Evolutionary conservation across 2,113 vertebrate genomes (phyloP).

Genomic region (Naja naja): DNA sequence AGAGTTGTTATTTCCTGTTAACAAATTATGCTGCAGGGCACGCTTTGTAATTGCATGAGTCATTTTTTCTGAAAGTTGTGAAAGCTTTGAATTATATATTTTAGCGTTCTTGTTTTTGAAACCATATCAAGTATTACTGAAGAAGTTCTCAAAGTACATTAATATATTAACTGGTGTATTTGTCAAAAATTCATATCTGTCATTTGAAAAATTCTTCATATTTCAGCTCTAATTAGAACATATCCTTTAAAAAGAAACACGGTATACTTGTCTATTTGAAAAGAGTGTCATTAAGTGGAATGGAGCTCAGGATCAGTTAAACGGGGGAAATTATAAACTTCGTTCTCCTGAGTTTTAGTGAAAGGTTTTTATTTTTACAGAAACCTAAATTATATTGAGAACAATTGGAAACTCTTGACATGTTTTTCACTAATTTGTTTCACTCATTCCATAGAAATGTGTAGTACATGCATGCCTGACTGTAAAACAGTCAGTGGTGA

Average conservation of each 20-base stretch:
- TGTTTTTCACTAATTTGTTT: neutral
- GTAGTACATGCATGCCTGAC: neutral
- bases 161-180: neutral
- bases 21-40: conserved; percentile 21
- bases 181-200: neutral
- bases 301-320: neutral
- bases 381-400: neutral
- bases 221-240: neutral
- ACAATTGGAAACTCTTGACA: neutral
- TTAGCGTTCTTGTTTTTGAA: conserved; percentile 3
- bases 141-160: neutral
- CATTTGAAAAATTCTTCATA: neutral
- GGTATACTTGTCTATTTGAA: neutral
- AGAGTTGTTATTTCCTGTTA: conserved; percentile 1
- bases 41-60: conserved; percentile 3
- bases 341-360: neutral
- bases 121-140: neutral
- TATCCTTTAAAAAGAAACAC: neutral
- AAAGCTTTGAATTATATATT: conserved; percentile 13
- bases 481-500: neutral
- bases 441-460: neutral
- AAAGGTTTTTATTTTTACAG: neutral
- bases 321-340: neutral
- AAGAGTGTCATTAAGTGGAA: neutral
- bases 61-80: conserved; percentile 23